phyloP scores from a whole-genome alignment of 1,140 invertebrate species.

The Papilio aristodemus region DNA sequence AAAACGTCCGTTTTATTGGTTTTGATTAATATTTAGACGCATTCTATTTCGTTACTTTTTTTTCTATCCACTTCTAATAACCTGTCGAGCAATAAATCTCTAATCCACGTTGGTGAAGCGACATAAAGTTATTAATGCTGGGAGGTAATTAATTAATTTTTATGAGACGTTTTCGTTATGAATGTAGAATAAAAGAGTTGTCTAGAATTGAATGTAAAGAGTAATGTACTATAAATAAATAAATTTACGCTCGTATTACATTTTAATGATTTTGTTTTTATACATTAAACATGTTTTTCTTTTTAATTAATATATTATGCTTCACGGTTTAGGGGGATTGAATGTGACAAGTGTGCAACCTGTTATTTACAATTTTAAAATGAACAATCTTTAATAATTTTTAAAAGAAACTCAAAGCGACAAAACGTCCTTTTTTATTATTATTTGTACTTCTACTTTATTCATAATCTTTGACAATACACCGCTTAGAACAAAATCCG shows the following conservation, averaged over 20 bases:
- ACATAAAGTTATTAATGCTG: slow-evolving; percentile 14
- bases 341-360: no score
- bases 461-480: neutral
- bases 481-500: neutral
- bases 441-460: neutral
- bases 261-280: no score
- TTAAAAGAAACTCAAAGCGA: no score
- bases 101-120: slow-evolving; percentile 3
- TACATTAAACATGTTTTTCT: no score
- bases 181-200: neutral
- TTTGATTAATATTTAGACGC: slow-evolving; percentile 14
- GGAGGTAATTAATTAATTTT: slow-evolving; percentile 14
- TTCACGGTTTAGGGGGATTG: no score
- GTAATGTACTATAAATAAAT: no score
- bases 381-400: no score
- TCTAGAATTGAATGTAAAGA: no score
- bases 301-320: no score
- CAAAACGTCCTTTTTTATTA: neutral
- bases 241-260: no score
- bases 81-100: slow-evolving; percentile 14
- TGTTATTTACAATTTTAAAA: no score
- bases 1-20: slow-evolving; percentile 17
- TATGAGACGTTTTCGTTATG: neutral
- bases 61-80: slow-evolving; percentile 13
- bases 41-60: neutral